phyloP scores from a whole-genome alignment of 2,797 vertebrate species.

The Anguilla pacifica region DNA sequence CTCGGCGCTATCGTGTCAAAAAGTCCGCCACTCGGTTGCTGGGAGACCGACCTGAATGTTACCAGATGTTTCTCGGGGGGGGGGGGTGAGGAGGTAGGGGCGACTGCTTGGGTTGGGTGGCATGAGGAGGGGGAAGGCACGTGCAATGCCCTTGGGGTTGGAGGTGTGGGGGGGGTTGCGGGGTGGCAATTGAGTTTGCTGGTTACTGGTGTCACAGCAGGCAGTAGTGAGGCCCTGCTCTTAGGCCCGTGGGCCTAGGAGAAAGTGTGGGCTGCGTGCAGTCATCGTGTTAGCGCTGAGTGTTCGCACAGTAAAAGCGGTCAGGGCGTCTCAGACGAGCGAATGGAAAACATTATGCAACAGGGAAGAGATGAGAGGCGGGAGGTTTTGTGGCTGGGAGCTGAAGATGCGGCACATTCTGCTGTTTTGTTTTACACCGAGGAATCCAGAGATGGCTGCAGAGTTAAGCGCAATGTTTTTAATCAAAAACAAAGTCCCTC shows the following conservation, averaged over 20 bases:
- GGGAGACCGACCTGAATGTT: not conserved
- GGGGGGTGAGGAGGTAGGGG: not conserved
- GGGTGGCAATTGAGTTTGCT: not conserved
- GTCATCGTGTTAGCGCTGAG: not conserved
- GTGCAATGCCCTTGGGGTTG: not conserved
- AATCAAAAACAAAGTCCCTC: not conserved
- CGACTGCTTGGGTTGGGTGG: not conserved
- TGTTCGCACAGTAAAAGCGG: conserved; percentile 1
- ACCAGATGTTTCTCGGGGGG: conserved; percentile 2
- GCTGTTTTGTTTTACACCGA: not conserved
- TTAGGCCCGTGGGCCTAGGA: not conserved
- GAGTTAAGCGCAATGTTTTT: conserved; percentile 1
- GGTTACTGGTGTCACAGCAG: not conserved
- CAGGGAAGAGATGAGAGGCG: not conserved
- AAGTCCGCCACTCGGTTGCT: not conserved
- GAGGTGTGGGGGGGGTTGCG: not conserved
- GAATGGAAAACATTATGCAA: conserved; percentile 9
- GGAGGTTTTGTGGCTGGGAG: not conserved
- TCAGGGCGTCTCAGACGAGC: not conserved
- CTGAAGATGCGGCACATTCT: conserved; percentile 1
- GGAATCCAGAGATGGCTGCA: not conserved
- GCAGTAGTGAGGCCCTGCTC: not conserved
- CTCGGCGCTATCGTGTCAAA: not conserved
- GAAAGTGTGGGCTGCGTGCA: conserved; percentile 1
- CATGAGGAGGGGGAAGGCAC: not conserved